Evolutionary conservation across 2,797 vertebrate species (phyloP).

Genomic region (Acropternis orthonyx): DNA sequence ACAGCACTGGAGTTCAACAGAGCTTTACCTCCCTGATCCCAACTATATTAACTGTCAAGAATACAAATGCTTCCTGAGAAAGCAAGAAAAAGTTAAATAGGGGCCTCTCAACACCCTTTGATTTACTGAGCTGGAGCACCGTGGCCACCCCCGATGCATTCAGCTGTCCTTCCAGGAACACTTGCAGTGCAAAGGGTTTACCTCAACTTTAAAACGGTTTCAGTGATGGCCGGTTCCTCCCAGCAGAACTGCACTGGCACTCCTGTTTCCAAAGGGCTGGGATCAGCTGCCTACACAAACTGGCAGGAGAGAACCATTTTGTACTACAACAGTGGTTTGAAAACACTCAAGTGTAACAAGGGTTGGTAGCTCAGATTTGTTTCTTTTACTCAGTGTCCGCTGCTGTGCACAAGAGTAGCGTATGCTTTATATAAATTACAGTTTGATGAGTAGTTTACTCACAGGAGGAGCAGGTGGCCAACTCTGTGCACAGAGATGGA

Average conservation of each 20-base stretch:
- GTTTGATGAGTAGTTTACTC: background rate
- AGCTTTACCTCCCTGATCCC: background rate
- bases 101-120: background rate
- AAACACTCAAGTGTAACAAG: background rate
- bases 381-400: background rate
- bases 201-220: background rate
- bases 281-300: background rate
- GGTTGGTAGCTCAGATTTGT: background rate
- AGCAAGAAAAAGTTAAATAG: background rate
- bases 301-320: background rate
- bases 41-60: background rate
- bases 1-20: background rate
- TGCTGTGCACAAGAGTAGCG: background rate
- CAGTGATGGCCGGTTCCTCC: background rate
- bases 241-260: background rate
- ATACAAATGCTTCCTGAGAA: background rate
- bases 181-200: rapidly evolving
- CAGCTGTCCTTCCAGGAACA: background rate
- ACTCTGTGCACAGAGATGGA: background rate
- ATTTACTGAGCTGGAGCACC: background rate
- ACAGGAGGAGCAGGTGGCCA: rapidly evolving
- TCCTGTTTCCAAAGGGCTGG: background rate
- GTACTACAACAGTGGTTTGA: background rate
- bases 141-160: background rate
- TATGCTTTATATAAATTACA: background rate